Evolutionary conservation across 2,797 vertebrate species (phyloP).

Genomic region (Lutjanus argentimaculatus): DNA sequence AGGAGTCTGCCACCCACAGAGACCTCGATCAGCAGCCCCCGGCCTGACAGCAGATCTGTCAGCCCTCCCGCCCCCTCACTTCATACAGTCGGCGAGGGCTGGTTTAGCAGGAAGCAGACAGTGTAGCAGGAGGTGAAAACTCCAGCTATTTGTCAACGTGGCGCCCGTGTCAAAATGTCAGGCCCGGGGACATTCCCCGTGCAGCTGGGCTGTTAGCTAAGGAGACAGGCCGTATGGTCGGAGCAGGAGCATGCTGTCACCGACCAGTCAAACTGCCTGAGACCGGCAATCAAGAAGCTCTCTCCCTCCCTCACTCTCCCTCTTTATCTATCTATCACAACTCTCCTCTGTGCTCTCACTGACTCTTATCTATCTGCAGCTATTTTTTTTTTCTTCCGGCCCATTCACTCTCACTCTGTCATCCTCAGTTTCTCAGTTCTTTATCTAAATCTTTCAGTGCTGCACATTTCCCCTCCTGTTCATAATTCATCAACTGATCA

Average conservation of each 20-base stretch:
- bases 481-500: slow-evolving; percentile 52
- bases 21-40: slow-evolving; percentile 84
- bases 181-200: slow-evolving; percentile 86
- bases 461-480: slow-evolving; percentile 38
- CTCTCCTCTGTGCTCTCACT: slow-evolving; percentile 58
- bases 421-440: slow-evolving; percentile 46
- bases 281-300: slow-evolving; percentile 73
- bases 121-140: slow-evolving; percentile 89
- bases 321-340: slow-evolving; percentile 74
- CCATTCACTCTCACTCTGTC: slow-evolving; percentile 56
- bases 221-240: slow-evolving; percentile 89
- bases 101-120: slow-evolving; percentile 86
- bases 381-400: slow-evolving; percentile 36
- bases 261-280: slow-evolving; percentile 79
- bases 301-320: slow-evolving; percentile 61
- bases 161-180: slow-evolving; percentile 90
- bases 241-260: slow-evolving; percentile 88
- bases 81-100: slow-evolving; percentile 84
- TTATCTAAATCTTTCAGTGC: slow-evolving; percentile 52
- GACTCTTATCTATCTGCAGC: slow-evolving; percentile 51
- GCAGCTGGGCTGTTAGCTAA: slow-evolving; percentile 89
- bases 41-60: slow-evolving; percentile 88
- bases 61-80: slow-evolving; percentile 65
- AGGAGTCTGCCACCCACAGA: slow-evolving; percentile 86
- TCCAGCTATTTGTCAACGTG: slow-evolving; percentile 91